A percentile compares a stretch with the other conserved stretches of the same genome.
These are phyloP conservation scores for Ophioninae sp. DNA, from an alignment of 2,888 invertebrate genomes.

Conservation along the genomic window DNA sequence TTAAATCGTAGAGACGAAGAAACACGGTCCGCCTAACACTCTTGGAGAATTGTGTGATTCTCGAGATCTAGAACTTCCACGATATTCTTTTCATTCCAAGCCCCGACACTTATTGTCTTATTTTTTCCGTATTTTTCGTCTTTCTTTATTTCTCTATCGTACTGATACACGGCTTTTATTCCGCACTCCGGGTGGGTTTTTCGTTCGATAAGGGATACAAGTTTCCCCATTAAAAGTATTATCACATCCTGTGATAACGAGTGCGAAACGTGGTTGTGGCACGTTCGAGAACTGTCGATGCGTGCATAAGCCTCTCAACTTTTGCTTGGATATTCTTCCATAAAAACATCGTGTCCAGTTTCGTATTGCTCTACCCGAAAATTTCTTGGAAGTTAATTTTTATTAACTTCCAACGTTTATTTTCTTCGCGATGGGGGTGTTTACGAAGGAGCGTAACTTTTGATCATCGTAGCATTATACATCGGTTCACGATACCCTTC, in stretches of 20 bases:
- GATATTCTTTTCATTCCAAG: constrained; percentile 45
- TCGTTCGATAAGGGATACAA: constrained; percentile 59
- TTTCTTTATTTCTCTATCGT: constrained; percentile 18
- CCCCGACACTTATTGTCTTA: constrained; percentile 7
- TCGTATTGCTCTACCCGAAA: not conserved
- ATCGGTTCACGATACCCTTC: too few species aligned
- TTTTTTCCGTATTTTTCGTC: constrained; percentile 17
- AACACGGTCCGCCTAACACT: constrained; percentile 37
- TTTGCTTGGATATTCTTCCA: constrained; percentile 1
- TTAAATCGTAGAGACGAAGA: constrained; percentile 20
- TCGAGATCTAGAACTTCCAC: constrained; percentile 35
- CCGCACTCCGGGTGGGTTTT: constrained; percentile 12
- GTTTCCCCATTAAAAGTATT: constrained; percentile 63
- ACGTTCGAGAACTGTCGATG: constrained; percentile 34
- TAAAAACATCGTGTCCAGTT: constrained; percentile 1
- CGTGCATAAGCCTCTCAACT: constrained; percentile 7
- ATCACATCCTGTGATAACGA: constrained; percentile 59
- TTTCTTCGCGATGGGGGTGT: too few species aligned
- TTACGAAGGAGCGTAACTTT: too few species aligned
- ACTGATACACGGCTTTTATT: constrained; percentile 10
- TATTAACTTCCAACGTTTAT: not conserved
- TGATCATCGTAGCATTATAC: too few species aligned
- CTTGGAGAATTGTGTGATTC: constrained; percentile 26
- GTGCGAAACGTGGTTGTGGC: constrained; percentile 50
- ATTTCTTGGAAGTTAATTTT: not conserved